Evolutionary conservation across 2,797 vertebrate species (phyloP), one percentile per base, ranked within the genome.

Genomic region (Orestias chungarensis): DNA sequence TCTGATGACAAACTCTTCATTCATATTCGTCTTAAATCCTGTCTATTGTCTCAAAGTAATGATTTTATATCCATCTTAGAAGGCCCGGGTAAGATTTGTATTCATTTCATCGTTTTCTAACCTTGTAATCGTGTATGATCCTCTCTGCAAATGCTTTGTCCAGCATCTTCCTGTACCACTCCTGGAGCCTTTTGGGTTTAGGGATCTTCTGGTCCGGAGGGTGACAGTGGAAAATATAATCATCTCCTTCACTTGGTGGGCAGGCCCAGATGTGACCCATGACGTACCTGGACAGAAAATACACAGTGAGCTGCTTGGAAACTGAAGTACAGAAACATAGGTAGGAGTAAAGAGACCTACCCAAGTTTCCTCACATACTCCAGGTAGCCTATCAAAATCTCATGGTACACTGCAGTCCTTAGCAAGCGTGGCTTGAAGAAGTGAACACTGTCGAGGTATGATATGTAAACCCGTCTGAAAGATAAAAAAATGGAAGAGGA

Each of bases 151-250:
- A 99, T 0, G 98, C 98, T 89, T 99, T 99, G 91, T 99, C 98
- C 91, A 99, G 92, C 98, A 99, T 99, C 92, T 99, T 99, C 85
- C 97, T 96, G 91, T 99, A 99, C 98, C 98, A 99, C 65, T 99
- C 98, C 71, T 99, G 98, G 70, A 99, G 92, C 75, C 98, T 95
- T 89, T 99, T 99, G 52, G 98, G 98, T 82, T 99, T 99, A 25
- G 98, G 98, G 82, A 99, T 99, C 92, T 99, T 99, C 91, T 99
- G 98, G 90, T 99, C 98, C 14, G 95, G 91, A 0, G 98, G 98
- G 84, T 99, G 98, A 90, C 98, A 99, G 78, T 99, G 98, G 87
- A 99, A 99, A 86, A 99, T 99, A 84, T 99, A 99, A 88, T 99
- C 98, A 54, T 99, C 98, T 68, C 98, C 98, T 92, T 99, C 98